These are phyloP conservation scores for Sminthurinus signatus DNA, from an alignment of 1,140 invertebrate genomes.

Conservation along the genomic window DNA sequence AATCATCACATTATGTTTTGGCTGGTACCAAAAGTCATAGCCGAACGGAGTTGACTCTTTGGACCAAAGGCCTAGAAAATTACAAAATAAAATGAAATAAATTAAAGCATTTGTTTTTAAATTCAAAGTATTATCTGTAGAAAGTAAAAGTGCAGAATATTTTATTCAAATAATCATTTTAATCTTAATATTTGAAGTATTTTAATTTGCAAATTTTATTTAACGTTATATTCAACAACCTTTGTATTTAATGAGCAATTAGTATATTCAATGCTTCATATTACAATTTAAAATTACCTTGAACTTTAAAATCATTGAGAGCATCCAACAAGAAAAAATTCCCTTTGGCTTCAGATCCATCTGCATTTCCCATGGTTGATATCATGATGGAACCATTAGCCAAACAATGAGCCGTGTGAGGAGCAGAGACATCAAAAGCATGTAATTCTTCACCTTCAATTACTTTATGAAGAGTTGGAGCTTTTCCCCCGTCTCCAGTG, in stretches of 20 bases:
- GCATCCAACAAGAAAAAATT: constrained; percentile 86
- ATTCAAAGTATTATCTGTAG: neutral
- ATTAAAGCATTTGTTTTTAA: neutral
- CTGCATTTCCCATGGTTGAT: constrained; percentile 77
- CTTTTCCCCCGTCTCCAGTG: no score
- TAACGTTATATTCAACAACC: no score
- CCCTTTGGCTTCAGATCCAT: constrained; percentile 63
- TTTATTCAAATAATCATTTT: constrained; percentile 18
- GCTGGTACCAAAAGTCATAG: constrained; percentile 63
- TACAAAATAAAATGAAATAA: neutral
- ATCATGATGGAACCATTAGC: constrained; percentile 90
- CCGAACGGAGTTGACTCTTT: constrained; percentile 47
- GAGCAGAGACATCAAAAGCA: constrained; percentile 65
- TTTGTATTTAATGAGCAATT: no score
- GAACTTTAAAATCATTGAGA: constrained; percentile 62
- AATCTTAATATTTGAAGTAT: no score
- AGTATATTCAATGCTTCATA: no score
- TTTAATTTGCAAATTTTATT: no score
- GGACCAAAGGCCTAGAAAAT: constrained; percentile 49
- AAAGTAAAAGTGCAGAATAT: constrained; percentile 10
- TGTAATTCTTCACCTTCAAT: constrained; percentile 60
- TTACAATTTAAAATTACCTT: no score
- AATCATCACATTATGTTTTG: constrained; percentile 82
- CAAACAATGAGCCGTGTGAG: constrained; percentile 90
- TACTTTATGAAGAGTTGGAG: constrained; percentile 61